phyloP scores from a whole-genome alignment of 2,888 invertebrate species.

The Ornithoptera alexandrae region DNA sequence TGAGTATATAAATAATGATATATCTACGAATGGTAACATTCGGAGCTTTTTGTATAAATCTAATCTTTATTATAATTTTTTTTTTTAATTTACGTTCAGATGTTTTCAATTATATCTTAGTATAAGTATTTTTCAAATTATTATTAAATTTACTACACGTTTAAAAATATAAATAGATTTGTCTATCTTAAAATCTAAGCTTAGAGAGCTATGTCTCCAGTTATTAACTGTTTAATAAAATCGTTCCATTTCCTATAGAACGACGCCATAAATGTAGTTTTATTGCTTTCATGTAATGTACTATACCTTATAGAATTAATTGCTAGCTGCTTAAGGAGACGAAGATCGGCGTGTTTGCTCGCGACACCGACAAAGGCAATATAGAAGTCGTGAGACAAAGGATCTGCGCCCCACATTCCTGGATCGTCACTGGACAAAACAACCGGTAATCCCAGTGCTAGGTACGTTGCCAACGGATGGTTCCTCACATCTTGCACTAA shows the following conservation, averaged over 20 bases:
- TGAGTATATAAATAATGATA: too few relatives aligned
- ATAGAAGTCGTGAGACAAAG: slow-evolving; percentile 88
- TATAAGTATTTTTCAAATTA: too few relatives aligned
- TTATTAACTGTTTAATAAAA: slow-evolving; percentile 53
- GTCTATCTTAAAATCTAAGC: too few relatives aligned
- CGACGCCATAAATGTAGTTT: slow-evolving; percentile 43
- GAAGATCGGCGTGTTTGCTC: slow-evolving; percentile 83
- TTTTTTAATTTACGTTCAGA: too few relatives aligned
- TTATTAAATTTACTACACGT: too few relatives aligned
- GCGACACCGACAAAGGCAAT: slow-evolving; percentile 87
- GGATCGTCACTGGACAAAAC: slow-evolving; percentile 90
- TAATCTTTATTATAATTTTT: too few relatives aligned
- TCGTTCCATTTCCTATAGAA: slow-evolving; percentile 55
- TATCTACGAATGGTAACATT: too few relatives aligned
- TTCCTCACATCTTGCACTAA: slow-evolving; percentile 86
- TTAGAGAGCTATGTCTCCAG: slow-evolving; percentile 6
- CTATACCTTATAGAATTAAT: slow-evolving; percentile 87
- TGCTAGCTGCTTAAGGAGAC: slow-evolving; percentile 86
- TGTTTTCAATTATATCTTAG: too few relatives aligned
- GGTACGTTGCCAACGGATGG: slow-evolving; percentile 84
- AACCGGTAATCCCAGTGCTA: slow-evolving; percentile 85
- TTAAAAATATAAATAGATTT: too few relatives aligned
- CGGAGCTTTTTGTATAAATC: too few relatives aligned
- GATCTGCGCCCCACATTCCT: slow-evolving; percentile 86
- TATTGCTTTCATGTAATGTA: slow-evolving; percentile 56